These are phyloP conservation scores for Kryptolebias ocellatus DNA, from an alignment of 2,797 vertebrate genomes.

Conservation along the genomic window DNA sequence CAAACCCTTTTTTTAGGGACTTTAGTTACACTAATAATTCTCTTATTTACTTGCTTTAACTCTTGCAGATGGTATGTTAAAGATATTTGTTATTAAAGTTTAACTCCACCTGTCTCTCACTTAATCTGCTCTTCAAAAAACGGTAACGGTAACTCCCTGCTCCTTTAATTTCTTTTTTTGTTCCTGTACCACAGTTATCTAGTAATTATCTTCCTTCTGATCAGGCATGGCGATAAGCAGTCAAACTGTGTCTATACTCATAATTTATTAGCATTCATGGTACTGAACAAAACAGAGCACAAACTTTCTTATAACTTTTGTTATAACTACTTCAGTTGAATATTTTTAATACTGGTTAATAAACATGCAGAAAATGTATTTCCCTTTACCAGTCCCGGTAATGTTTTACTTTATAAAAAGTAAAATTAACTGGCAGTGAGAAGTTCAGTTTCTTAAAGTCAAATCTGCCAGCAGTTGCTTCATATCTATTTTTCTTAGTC, in stretches of 20 bases:
- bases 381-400: no score
- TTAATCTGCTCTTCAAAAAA: not conserved
- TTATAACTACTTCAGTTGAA: no score
- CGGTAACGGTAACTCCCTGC: no score
- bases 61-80: not conserved
- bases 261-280: not conserved
- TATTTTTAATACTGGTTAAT: no score
- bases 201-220: conserved; percentile 12
- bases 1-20: not conserved
- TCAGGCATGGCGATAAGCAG: not conserved
- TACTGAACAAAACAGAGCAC: not conserved
- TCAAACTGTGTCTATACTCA: not conserved
- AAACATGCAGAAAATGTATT: no score
- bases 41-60: not conserved
- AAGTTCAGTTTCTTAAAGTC: no score
- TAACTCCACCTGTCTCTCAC: not conserved
- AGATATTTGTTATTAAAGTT: not conserved
- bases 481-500: no score
- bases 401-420: no score
- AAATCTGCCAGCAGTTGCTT: no score
- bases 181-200: not conserved
- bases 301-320: no score
- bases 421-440: no score
- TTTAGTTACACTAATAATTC: conserved; percentile 2
- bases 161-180: no score